Evolutionary conservation across 2,113 vertebrate genomes (phyloP), one percentile per base, ranked within the genome.

Genomic region (Cricetomys ansorgei): DNA sequence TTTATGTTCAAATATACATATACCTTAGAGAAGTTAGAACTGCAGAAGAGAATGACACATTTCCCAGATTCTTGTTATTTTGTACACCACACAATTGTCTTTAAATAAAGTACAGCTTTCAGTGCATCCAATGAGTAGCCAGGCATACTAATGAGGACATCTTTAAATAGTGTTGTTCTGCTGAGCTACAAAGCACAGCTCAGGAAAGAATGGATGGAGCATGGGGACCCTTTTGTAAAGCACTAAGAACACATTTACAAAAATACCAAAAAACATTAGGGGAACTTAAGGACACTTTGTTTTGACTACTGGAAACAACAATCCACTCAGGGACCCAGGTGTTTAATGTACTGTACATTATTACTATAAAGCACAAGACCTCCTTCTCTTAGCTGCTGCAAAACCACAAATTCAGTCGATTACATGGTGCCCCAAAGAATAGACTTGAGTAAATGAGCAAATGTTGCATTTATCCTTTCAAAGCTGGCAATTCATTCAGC

Each of bases 281-380:
- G 37, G 21, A 62, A 19, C 55, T 95, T 16, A 62, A 97, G 95
- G 94, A 48, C 64, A 89, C 37, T 96, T 97, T 96, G 17, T 92
- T 97, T 96, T 37, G 34, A 90, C 91, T 96, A 94, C 91, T 97
- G 97, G 80, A 94, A 96, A 21, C 75, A 37, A 40, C 37, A 84
- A 95, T 80, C 94, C 88, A 3, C 81, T 13, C 53, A 88, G 97
- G 94, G 92, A 65, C 89, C 69, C 65, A 40, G 94, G 95, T 89
- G 94, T 45, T 97, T 97, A 97, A 98, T 97, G 98, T 95, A 48
- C 96, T 96, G 97, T 96, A 96, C 45, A 23, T 97, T 97, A 97
- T 95, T 92, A 97, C 97, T 97, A 88, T 92, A 37, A 37, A 97
- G 94, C 90, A 92, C 80, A 4, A 92, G 96, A 97, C 92, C 96